Evolutionary conservation across 2,888 invertebrate genomes (phyloP).

Genomic region (Oligia strigilis): DNA sequence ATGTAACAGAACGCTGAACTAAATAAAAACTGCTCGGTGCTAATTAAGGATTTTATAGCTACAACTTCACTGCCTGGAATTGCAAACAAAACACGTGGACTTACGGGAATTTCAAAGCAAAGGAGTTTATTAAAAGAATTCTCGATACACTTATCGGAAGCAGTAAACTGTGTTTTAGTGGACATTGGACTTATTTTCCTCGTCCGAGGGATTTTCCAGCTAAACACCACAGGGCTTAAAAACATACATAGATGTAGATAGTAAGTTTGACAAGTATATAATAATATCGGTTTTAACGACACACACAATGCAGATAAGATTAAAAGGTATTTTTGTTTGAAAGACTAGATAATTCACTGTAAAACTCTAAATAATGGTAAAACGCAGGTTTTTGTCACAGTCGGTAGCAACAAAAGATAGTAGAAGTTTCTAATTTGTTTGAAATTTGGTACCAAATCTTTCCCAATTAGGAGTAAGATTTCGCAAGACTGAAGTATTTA

Average conservation of each 20-base stretch:
- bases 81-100: background rate
- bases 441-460: background rate
- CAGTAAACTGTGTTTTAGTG: background rate
- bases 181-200: constrained; percentile 8
- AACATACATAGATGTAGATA: background rate
- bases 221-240: background rate
- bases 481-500: background rate
- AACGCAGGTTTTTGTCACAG: background rate
- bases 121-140: constrained; percentile 4
- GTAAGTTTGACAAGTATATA: background rate
- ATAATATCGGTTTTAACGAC: background rate
- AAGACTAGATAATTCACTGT: constrained; percentile 12
- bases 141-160: constrained; percentile 23
- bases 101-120: constrained; percentile 12
- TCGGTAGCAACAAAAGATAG: background rate
- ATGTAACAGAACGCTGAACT: background rate
- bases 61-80: background rate
- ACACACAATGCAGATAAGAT: constrained; percentile 48
- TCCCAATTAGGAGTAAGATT: background rate
- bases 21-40: background rate
- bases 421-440: background rate
- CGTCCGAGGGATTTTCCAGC: constrained; percentile 1
- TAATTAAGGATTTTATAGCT: constrained; percentile 27
- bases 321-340: constrained; percentile 23
- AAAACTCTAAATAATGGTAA: background rate